Evolutionary conservation across 2,797 vertebrate genomes (phyloP).

Genomic region (Microctenopoma stevenorrisi): DNA sequence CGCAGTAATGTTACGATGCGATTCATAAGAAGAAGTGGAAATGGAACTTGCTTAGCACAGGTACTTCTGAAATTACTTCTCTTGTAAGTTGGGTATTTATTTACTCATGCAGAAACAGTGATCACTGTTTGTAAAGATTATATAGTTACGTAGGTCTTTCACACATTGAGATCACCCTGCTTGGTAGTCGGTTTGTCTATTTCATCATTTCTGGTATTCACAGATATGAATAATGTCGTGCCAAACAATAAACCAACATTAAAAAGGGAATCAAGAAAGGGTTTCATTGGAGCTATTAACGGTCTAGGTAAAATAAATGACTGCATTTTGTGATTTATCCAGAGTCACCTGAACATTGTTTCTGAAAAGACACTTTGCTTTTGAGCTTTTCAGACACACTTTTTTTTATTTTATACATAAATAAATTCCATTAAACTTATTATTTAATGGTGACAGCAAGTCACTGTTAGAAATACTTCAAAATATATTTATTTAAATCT

Average conservation of each 20-base stretch:
- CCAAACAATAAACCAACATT: not conserved
- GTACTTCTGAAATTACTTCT: conserved; percentile 7
- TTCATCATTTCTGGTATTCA: not conserved
- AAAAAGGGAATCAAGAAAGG: too few species aligned
- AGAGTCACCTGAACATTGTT: not conserved
- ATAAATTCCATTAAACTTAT: not conserved
- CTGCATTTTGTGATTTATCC: not conserved
- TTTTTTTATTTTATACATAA: not conserved
- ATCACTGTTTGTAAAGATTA: not conserved
- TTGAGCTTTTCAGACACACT: not conserved
- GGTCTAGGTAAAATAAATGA: not conserved
- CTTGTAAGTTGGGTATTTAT: not conserved
- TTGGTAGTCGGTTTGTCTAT: not conserved
- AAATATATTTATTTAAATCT: not conserved
- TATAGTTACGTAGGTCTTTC: not conserved
- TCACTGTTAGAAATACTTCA: not conserved
- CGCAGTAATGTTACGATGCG: conserved; percentile 28
- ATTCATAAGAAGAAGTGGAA: conserved; percentile 23
- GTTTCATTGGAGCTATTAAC: not conserved
- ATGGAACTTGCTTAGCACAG: conserved; percentile 7
- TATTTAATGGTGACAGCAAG: not conserved
- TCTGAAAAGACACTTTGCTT: not conserved
- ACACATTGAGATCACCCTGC: not conserved
- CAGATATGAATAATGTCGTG: not conserved
- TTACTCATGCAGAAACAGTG: not conserved